Base-by-base conservation (phyloP, 2,797 vertebrate species). In the Miichthys miiuy region DNA sequence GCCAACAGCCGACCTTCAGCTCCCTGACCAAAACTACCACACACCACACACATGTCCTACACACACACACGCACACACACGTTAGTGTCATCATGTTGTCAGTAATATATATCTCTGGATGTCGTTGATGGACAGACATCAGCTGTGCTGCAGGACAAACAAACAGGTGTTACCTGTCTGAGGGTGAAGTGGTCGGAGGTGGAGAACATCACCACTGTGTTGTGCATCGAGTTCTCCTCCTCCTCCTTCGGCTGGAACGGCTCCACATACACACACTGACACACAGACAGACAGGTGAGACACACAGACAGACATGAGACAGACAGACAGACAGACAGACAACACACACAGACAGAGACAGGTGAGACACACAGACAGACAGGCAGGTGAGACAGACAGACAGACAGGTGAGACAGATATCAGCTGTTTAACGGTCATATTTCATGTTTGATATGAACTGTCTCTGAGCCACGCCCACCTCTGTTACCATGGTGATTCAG, bases 21-120 rank as follows among this genome's bases (percentile, higher is more conserved):
- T 5, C 98, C 98, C 88, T 96, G 96, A 48, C 98, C 98, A 21
- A 99, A 99, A 68, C 98, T 99, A 5, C 98, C 98, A 83, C 98
- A 99, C 21, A 99, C 98, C 25, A 98, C 97, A 81, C 98, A 99
- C 98, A 99, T 98, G 86, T 99, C 98, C 98, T 99, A 48, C 58
- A 42, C 38, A 77, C 41, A 58, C 75, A 34, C 27, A 58, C 25
- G 34, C 55, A 56, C 25, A 57, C 55, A 57, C 25, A 57, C 6
- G 34, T 42, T 42, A 42, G 34, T 34, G 10, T 13, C 10, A 42
- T 12, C 41, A 42, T 42, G 41, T 42, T 10, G 9, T 42, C 41
- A 42, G 41, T 34, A 8, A 34, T 34, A 34, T 2, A 8, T 8
- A 34, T 34, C 7, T 34, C 34, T 8, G 5, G 1, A 34, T 34